Base-by-base conservation (phyloP, 2,888 invertebrate species). In the Anagyrus pseudococci region DNA sequence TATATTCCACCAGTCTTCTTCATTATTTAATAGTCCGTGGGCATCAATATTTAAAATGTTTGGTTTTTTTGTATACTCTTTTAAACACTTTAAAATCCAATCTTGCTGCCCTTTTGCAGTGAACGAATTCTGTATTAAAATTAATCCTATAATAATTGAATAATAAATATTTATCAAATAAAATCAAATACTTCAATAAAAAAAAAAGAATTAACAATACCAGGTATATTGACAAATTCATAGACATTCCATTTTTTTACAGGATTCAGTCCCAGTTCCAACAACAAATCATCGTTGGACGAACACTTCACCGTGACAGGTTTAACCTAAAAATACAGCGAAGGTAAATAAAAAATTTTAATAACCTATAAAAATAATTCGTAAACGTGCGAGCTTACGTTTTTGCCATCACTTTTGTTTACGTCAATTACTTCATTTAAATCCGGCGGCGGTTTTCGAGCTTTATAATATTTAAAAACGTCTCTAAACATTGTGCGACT, bases 51-150 rank as follows among this genome's bases (percentile, higher is more conserved):
- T 92, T 37, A 86, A 83, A 77, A 85, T 88, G 78, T 88, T 88
- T 19, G 94, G 94, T 68, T 86, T 86, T 50, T 80, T 85, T 0
- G 95, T 88, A 78, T 92, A 96, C 69, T 91, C 88, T 72, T 86
- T 84, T 47, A 96, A 79, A 77, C 93, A 92, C 78, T 88, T 87
- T 55, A 87, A 82, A 22, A 92, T 88, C 96, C 95, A 97, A 77
- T 90, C 91, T 59, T 89, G 85, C 79, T 96, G 94, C 0, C 93
- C 94, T 23, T 83, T 74, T 7, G 82, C 69, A 26, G 89, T 90
- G 77, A 96, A 97, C 17, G 96, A 94, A 82, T 96, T 94, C 71
- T 83, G 84, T 62, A 97, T 90, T 55, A 92, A 86, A 69, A 93
- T 81, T 53, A 96, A 84, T n/a, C 95, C 89, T 87, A 72, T 57